These are phyloP conservation scores for Phaonia tiefii DNA, from an alignment of 2,888 invertebrate species.

Conservation along the genomic window DNA sequence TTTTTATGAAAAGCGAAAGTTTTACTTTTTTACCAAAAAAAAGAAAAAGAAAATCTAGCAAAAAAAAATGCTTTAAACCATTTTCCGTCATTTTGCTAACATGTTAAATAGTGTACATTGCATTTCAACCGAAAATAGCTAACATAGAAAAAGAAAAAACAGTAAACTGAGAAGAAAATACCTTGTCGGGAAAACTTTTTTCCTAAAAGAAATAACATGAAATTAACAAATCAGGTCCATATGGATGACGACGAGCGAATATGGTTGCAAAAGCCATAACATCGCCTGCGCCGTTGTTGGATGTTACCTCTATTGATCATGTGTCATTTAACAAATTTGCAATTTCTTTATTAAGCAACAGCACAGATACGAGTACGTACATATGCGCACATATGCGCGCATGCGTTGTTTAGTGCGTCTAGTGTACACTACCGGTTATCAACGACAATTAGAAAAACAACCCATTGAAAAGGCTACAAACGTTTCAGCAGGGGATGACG, in stretches of 20 bases:
- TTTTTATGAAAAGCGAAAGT: slow-evolving; percentile 35
- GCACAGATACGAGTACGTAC: background rate
- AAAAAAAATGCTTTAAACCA: slow-evolving; percentile 12
- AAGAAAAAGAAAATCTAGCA: background rate
- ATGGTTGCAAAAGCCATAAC: background rate
- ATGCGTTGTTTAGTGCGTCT: background rate
- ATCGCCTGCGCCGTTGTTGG: background rate
- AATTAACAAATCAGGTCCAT: slow-evolving; percentile 26
- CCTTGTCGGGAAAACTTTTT: slow-evolving; percentile 35
- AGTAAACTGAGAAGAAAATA: slow-evolving; percentile 8
- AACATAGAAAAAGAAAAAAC: slow-evolving; percentile 9
- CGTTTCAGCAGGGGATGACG: too few relatives aligned
- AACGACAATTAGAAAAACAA: too few relatives aligned
- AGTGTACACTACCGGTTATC: too few relatives aligned
- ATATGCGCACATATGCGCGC: too few relatives aligned
- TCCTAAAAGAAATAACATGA: slow-evolving; percentile 28
- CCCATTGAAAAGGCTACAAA: too few relatives aligned
- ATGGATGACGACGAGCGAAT: background rate
- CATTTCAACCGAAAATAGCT: background rate
- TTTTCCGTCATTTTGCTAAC: slow-evolving; percentile 39
- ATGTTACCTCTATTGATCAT: slow-evolving; percentile 30
- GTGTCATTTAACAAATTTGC: slow-evolving; percentile 49
- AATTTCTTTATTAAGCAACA: slow-evolving; percentile 46
- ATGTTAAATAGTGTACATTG: slow-evolving; percentile 17
- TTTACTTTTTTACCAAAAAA: slow-evolving; percentile 12